Conservation (phyloP, 2,113 vertebrate genomes). For the Platycercus adscitus region DNA sequence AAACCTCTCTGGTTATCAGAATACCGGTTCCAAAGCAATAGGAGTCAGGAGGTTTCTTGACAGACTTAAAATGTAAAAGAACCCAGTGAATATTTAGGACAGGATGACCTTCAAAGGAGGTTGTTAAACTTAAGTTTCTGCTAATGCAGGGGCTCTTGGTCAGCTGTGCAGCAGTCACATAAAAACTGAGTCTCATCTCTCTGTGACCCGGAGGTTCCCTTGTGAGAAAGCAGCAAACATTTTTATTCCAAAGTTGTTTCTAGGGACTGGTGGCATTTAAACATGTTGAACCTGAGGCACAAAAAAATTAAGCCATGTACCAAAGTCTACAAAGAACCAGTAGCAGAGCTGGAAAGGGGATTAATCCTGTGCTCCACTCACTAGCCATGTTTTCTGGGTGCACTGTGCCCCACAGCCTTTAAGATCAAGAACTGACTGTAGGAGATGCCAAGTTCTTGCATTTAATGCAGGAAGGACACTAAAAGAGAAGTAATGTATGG, state of each 20-base stretch:
- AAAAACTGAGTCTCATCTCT: not conserved
- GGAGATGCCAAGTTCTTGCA: not conserved
- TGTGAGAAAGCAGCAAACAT: not conserved
- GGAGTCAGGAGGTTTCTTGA: not conserved
- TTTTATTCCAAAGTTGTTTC: not conserved
- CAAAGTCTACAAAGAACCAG: not conserved
- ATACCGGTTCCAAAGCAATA: not conserved
- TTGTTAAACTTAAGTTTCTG: constrained; percentile 25
- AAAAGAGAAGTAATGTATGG: rapidly evolving
- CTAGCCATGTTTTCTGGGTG: not conserved
- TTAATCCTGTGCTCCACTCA: not conserved
- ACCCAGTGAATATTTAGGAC: not conserved
- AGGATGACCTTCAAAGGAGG: constrained; percentile 28
- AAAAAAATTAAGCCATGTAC: not conserved
- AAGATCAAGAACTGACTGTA: not conserved
- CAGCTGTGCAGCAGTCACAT: not conserved
- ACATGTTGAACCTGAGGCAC: not conserved
- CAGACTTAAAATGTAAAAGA: not conserved
- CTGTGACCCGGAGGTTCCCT: not conserved
- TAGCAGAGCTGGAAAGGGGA: not conserved
- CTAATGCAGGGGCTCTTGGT: not conserved
- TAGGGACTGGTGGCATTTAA: not conserved
- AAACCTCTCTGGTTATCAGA: not conserved
- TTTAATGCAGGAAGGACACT: not conserved
- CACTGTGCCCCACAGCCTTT: not conserved